phyloP scores from a whole-genome alignment of 2,888 invertebrate species.

The Drosophila falleni region DNA sequence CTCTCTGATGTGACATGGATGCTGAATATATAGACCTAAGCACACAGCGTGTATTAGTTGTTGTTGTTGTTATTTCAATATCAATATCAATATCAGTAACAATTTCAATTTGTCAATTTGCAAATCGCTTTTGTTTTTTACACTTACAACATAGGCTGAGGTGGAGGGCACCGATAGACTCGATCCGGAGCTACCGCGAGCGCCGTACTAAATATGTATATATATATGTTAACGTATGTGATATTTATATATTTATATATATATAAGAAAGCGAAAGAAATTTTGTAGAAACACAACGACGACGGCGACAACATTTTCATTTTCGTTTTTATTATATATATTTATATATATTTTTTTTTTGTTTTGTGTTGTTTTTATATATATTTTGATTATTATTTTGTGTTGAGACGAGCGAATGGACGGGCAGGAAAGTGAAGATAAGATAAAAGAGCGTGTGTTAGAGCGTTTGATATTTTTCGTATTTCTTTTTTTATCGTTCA shows the following conservation, averaged over 20 bases:
- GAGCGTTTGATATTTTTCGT: conserved; percentile 59
- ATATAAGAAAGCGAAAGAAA: conserved; percentile 40
- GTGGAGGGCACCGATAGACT: conserved; percentile 93
- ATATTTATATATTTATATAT: conserved; percentile 68
- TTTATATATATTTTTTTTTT: conserved; percentile 34
- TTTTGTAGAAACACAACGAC: conserved; percentile 46
- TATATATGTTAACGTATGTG: conserved; percentile 81
- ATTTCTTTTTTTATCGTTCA: conserved; percentile 26
- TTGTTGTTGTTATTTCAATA: conserved; percentile 21
- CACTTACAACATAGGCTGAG: conserved; percentile 90
- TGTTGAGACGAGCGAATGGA: conserved; percentile 54
- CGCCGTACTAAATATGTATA: conserved; percentile 86
- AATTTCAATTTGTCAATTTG: conserved; percentile 25
- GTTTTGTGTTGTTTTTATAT: conserved; percentile 14
- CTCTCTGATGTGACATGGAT: conserved; percentile 39
- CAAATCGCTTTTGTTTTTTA: conserved; percentile 78
- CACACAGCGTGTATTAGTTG: conserved; percentile 48
- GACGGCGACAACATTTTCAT: conserved; percentile 46
- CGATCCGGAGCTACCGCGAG: conserved; percentile 91
- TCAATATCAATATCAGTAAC: conserved; percentile 19
- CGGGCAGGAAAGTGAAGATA: conserved; percentile 68
- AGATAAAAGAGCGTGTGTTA: conserved; percentile 74
- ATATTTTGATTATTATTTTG: conserved; percentile 20
- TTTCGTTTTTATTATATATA: conserved; percentile 20
- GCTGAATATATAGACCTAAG: conserved; percentile 32